Conservation (phyloP, 2,113 vertebrate genomes). For the Fregetta grallaria region DNA sequence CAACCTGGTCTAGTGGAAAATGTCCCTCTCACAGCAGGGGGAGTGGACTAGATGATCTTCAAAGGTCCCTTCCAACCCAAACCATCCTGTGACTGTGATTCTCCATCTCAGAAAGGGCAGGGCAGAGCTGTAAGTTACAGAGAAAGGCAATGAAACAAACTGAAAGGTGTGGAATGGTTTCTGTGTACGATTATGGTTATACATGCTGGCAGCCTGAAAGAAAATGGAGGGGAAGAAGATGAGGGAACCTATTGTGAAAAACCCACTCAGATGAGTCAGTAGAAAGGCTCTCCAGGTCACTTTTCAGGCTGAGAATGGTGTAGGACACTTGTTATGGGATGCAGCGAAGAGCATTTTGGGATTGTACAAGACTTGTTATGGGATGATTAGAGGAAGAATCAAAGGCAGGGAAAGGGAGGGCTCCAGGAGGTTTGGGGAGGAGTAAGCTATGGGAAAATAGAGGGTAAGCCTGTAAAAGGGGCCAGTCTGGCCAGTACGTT, state of each 20-base stretch:
- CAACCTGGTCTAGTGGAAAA: neutral
- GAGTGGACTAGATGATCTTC: neutral
- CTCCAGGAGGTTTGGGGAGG: neutral
- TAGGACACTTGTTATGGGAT: neutral
- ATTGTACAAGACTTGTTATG: neutral
- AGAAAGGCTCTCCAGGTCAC: neutral
- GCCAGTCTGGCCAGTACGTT: accelerated
- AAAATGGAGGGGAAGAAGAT: neutral
- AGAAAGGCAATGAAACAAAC: neutral
- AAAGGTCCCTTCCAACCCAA: neutral
- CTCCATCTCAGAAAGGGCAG: neutral
- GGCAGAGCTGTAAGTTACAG: neutral
- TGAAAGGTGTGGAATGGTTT: neutral
- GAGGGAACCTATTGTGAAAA: neutral
- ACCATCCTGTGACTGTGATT: neutral
- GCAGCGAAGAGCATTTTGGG: neutral
- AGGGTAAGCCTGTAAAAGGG: neutral
- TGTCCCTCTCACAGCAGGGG: neutral
- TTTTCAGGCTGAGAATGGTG: neutral
- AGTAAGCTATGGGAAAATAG: neutral
- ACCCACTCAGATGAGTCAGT: neutral
- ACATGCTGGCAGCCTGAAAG: neutral
- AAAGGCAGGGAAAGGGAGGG: neutral
- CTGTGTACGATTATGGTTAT: neutral
- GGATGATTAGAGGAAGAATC: neutral